phyloP scores from a whole-genome alignment of 2,113 vertebrate genomes.

The Labeo catla region DNA sequence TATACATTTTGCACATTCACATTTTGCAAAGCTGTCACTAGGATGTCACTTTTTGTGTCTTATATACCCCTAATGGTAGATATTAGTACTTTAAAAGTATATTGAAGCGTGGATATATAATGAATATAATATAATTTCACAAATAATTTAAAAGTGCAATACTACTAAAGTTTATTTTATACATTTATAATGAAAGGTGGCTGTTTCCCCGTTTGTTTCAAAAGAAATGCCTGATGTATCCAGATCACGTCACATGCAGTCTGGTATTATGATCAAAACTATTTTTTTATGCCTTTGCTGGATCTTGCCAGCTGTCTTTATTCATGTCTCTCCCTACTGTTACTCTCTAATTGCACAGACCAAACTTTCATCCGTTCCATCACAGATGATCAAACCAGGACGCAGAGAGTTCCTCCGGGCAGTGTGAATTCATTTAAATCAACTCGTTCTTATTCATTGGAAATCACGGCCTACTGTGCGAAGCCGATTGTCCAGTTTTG shows the following conservation, averaged over 20 bases:
- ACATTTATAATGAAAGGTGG: neutral
- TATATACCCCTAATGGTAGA: too few relatives aligned
- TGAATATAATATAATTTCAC: neutral
- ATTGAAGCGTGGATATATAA: neutral
- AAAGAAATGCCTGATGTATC: neutral
- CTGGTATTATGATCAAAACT: slow-evolving; percentile 24
- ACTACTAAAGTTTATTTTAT: neutral
- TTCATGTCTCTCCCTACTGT: slow-evolving; percentile 10
- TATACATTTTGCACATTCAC: too few relatives aligned
- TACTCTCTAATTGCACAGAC: slow-evolving; percentile 21
- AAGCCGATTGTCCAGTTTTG: slow-evolving; percentile 23
- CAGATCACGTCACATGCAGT: slow-evolving; percentile 6
- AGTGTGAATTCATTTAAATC: slow-evolving; percentile 34
- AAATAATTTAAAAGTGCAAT: neutral
- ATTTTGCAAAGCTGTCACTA: too few relatives aligned
- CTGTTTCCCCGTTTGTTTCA: neutral
- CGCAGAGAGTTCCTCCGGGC: neutral
- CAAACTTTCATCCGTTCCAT: slow-evolving; percentile 11
- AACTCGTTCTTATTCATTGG: slow-evolving; percentile 30
- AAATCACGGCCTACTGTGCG: neutral
- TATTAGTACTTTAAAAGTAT: too few relatives aligned
- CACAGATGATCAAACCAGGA: slow-evolving; percentile 28
- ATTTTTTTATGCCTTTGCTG: neutral
- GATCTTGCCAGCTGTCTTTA: neutral
- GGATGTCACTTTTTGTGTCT: too few relatives aligned